A percentile compares a stretch with the other conserved stretches of the same genome.
Evolutionary conservation across 2,113 vertebrate genomes (phyloP).

Genomic region (Cygnus atratus): DNA sequence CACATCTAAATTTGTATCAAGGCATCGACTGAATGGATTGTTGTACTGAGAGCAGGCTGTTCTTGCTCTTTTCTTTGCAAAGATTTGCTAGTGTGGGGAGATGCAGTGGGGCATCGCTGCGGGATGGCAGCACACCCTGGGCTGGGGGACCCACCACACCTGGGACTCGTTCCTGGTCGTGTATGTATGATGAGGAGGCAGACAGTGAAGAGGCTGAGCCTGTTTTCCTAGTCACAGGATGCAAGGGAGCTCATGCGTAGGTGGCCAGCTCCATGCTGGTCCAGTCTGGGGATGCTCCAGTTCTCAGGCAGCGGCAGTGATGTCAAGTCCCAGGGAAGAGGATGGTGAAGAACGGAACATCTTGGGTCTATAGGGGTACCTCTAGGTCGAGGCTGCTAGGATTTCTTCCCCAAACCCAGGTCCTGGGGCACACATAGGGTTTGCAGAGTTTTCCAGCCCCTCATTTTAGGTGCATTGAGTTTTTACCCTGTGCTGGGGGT

Average conservation of each 20-base stretch:
- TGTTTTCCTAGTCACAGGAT: neutral
- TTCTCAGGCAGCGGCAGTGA: neutral
- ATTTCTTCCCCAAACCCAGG: neutral
- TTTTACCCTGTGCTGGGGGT: neutral
- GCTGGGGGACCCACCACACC: no score
- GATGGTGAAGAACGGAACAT: neutral
- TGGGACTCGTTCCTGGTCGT: neutral
- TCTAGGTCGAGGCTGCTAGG: neutral
- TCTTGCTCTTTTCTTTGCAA: neutral
- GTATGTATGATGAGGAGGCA: neutral
- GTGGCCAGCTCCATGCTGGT: neutral
- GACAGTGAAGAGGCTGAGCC: neutral
- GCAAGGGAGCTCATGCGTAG: rapidly evolving
- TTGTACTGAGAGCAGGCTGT: neutral
- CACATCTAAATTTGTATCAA: neutral
- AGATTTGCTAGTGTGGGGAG: neutral
- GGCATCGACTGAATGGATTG: rapidly evolving
- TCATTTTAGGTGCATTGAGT: neutral
- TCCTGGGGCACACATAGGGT: neutral
- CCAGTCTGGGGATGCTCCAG: neutral
- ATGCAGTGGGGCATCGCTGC: rapidly evolving
- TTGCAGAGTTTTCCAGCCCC: neutral
- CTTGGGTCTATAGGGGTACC: neutral
- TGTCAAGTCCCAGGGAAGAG: neutral
- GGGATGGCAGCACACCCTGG: neutral